Conservation (phyloP, 2,888 invertebrate genomes). For the Drosophila incognita region DNA sequence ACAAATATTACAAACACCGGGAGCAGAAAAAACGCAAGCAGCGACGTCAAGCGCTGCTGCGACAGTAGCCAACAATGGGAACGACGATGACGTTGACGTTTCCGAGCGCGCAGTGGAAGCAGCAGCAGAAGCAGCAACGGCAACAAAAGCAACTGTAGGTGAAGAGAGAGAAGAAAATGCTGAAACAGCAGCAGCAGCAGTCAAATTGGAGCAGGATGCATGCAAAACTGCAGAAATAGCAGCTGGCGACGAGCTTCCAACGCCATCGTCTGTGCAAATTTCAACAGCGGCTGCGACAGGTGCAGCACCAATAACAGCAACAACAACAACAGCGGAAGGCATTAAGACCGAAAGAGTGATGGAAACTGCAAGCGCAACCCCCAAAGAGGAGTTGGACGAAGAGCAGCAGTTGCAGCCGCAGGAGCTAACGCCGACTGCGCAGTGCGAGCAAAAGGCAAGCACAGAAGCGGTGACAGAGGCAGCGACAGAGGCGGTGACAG, state of each 20-base stretch:
- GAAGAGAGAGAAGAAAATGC: constrained; percentile 9
- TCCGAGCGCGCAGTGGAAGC: constrained; percentile 35
- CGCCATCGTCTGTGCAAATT: constrained; percentile 9
- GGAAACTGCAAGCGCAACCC: constrained; percentile 33
- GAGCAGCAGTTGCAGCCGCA: constrained; percentile 12
- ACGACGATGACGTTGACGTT: constrained; percentile 32
- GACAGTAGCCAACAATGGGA: constrained; percentile 27
- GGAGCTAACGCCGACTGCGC: constrained; percentile 25
- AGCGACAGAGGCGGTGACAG: constrained; percentile 5
- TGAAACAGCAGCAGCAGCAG: constrained; percentile 22
- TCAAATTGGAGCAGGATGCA: constrained; percentile 57
- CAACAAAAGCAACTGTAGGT: constrained; percentile 23
- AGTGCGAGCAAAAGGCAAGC: not conserved
- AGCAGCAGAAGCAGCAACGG: constrained; percentile 26
- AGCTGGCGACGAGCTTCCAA: constrained; percentile 21
- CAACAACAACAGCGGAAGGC: constrained; percentile 26
- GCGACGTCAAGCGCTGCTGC: constrained; percentile 2
- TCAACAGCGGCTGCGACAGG: constrained; percentile 19
- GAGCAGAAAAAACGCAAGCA: not conserved
- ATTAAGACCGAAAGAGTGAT: constrained; percentile 50
- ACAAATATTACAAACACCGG: constrained; percentile 6
- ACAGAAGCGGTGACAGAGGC: constrained; percentile 18
- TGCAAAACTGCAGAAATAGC: constrained; percentile 31
- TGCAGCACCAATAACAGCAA: constrained; percentile 10
- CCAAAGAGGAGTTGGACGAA: constrained; percentile 36